A percentile compares a stretch with the other conserved stretches of the same genome.
Conservation (phyloP, 2,888 invertebrate species). For the Escarpia spicata region DNA sequence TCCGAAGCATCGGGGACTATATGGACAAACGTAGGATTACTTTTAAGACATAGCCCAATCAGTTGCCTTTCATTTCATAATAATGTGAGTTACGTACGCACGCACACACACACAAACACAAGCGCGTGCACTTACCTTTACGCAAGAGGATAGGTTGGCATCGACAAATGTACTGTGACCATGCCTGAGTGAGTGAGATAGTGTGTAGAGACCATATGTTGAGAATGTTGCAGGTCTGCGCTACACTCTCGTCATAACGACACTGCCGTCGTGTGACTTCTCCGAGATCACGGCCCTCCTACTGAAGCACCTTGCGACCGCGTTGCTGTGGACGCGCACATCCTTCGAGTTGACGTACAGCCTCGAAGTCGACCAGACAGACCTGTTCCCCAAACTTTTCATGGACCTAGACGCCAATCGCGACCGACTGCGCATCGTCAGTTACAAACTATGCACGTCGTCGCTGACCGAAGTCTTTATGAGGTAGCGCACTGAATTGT, state of each 20-base stretch:
- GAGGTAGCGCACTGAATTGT: not conserved
- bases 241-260: constrained; percentile 4
- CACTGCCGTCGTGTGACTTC: not conserved
- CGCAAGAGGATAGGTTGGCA: too few relatives aligned
- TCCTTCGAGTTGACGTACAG: not conserved
- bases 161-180: too few relatives aligned
- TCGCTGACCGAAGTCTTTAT: not conserved
- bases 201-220: not conserved
- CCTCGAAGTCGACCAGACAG: not conserved
- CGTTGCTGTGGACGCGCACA: not conserved
- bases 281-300: not conserved
- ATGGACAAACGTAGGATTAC: too few relatives aligned
- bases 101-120: too few relatives aligned
- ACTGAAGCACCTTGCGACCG: not conserved
- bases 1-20: too few relatives aligned
- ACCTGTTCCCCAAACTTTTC: not conserved
- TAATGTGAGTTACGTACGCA: too few relatives aligned
- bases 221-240: not conserved
- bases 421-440: not conserved
- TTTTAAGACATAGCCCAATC: too few relatives aligned
- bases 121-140: too few relatives aligned
- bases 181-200: too few relatives aligned
- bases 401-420: not conserved
- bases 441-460: not conserved
- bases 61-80: too few relatives aligned